Percentiles rank a stretch among this genome's conserved stretches.
These are phyloP conservation scores for Perdita meconis DNA, from an alignment of 2,888 invertebrate genomes.

Conservation along the genomic window DNA sequence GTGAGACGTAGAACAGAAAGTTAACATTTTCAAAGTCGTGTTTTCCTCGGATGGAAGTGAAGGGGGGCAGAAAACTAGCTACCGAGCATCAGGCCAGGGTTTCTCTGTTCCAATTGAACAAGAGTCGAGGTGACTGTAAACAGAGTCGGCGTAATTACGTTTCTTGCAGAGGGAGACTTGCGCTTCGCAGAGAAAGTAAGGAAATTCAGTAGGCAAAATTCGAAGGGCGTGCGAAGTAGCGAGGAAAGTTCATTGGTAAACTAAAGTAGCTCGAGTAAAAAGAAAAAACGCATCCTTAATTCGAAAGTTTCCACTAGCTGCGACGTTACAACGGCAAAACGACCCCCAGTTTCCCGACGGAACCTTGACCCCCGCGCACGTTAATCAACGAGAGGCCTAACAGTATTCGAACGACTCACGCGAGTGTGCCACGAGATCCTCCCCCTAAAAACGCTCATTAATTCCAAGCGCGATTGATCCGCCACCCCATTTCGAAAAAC, in stretches of 20 bases:
- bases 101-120: not conserved
- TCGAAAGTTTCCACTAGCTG: not conserved
- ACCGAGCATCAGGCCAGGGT: slow-evolving; percentile 1
- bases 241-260: too few species aligned
- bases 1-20: not conserved
- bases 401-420: slow-evolving; percentile 5
- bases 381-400: slow-evolving; percentile 5
- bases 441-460: not conserved
- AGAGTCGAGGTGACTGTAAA: not conserved
- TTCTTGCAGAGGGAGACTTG: not conserved
- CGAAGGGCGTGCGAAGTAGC: not conserved
- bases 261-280: too few species aligned
- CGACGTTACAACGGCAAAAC: slow-evolving; percentile 1
- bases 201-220: not conserved
- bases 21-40: not conserved
- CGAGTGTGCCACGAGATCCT: not conserved
- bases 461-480: not conserved
- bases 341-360: not conserved
- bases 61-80: slow-evolving; percentile 2
- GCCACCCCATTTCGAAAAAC: not conserved
- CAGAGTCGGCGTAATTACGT: not conserved
- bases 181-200: not conserved
- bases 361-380: not conserved
- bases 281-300: not conserved
- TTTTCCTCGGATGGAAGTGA: not conserved